Evolutionary conservation across 2,888 invertebrate species (phyloP).

Genomic region (Villa cingulata): DNA sequence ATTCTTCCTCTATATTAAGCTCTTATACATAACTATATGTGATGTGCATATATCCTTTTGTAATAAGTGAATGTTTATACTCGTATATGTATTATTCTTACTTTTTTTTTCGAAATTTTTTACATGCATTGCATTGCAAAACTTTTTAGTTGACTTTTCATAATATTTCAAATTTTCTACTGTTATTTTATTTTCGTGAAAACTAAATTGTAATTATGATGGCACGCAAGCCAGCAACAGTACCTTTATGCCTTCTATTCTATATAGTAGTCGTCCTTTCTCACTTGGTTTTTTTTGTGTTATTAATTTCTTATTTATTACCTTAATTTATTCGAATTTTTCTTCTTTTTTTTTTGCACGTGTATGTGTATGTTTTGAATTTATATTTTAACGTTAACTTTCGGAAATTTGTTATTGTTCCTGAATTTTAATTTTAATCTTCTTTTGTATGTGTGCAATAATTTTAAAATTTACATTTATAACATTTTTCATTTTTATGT

Average conservation of each 20-base stretch:
- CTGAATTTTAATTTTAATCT: too few species aligned
- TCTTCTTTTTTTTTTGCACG: neutral
- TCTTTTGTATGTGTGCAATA: neutral
- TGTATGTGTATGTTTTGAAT: neutral
- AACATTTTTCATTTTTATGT: neutral
- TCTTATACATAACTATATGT: too few species aligned
- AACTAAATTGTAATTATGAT: slow-evolving; percentile 4
- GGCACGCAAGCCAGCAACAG: slow-evolving; percentile 8
- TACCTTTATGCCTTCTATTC: neutral
- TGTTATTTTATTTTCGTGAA: neutral
- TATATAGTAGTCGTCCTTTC: too few species aligned
- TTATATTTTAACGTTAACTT: too few species aligned
- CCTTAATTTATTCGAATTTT: neutral
- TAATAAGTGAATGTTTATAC: too few species aligned
- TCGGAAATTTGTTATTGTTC: too few species aligned
- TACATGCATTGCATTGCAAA: neutral
- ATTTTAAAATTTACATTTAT: neutral
- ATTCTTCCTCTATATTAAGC: too few species aligned
- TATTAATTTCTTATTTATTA: slow-evolving; percentile 9
- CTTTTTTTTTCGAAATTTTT: neutral
- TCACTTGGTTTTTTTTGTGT: slow-evolving; percentile 4
- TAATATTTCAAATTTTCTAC: too few species aligned
- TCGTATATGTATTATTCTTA: too few species aligned
- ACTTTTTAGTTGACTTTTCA: too few species aligned
- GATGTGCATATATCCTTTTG: too few species aligned